A percentile compares a stretch with the other conserved stretches of the same genome.
Evolutionary conservation across 2,888 invertebrate species (phyloP).

Genomic region (Homarus gammarus): DNA sequence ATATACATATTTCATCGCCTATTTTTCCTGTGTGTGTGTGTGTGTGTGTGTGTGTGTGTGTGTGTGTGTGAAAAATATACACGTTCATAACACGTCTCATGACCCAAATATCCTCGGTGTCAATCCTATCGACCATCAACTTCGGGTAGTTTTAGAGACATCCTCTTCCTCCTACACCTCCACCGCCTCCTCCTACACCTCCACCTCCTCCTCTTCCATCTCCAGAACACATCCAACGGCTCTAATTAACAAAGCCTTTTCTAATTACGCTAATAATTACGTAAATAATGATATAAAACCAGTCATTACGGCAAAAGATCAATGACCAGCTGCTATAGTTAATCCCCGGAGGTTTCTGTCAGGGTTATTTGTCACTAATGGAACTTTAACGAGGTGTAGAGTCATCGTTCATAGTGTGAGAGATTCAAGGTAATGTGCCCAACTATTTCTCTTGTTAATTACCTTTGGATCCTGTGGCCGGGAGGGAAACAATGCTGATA

Average conservation of each 20-base stretch:
- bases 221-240: too few relatives aligned
- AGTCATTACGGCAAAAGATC: not conserved
- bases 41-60: too few relatives aligned
- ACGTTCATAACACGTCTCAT: too few relatives aligned
- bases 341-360: not conserved
- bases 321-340: not conserved
- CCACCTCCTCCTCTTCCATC: not conserved
- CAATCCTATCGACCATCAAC: too few relatives aligned
- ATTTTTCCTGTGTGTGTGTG: too few relatives aligned
- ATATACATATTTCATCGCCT: too few relatives aligned
- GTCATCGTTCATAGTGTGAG: not conserved
- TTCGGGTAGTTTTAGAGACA: too few relatives aligned
- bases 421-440: not conserved
- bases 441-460: not conserved
- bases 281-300: not conserved
- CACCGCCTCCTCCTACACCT: not conserved
- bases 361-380: not conserved
- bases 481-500: too few relatives aligned
- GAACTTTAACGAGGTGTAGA: not conserved
- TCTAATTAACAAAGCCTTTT: too few relatives aligned
- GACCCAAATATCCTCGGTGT: too few relatives aligned
- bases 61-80: too few relatives aligned
- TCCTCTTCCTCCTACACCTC: not conserved
- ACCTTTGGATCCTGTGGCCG: not conserved
- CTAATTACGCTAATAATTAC: not conserved